A percentile compares a stretch with the other conserved stretches of the same genome.
phyloP scores from a whole-genome alignment of 2,797 vertebrate genomes.

The Helarctos malayanus region DNA sequence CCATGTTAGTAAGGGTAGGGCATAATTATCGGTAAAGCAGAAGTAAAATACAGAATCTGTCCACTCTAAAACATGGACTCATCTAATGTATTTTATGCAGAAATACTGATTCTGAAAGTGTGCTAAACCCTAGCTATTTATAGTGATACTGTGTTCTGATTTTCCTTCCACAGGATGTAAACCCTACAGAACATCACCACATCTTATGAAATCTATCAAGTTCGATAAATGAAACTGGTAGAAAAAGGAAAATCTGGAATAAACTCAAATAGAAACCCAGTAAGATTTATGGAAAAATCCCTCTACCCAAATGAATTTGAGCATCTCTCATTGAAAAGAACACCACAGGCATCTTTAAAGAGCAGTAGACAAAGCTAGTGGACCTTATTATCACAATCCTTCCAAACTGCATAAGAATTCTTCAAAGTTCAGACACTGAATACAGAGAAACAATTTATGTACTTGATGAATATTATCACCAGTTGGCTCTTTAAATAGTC shows the following conservation, averaged over 20 bases:
- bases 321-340: constrained; percentile 14
- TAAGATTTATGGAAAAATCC: constrained; percentile 37
- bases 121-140: constrained; percentile 39
- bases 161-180: background rate
- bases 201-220: constrained; percentile 24
- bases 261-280: constrained; percentile 50
- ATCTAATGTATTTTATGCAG: constrained; percentile 9
- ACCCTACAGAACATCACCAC: background rate
- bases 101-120: background rate
- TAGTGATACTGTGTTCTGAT: background rate
- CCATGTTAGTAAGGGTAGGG: background rate
- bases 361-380: background rate
- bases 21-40: background rate
- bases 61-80: background rate
- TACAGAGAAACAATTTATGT: background rate
- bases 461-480: background rate
- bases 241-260: background rate
- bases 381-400: background rate
- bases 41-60: background rate
- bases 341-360: background rate
- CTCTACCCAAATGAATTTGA: background rate
- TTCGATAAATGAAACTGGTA: constrained; percentile 6
- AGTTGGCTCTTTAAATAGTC: background rate
- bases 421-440: background rate
- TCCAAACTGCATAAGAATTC: background rate